Evolutionary conservation across 2,888 invertebrate genomes (phyloP), one percentile per base, ranked within the genome.

Genomic region (Cheilosia vulpina): DNA sequence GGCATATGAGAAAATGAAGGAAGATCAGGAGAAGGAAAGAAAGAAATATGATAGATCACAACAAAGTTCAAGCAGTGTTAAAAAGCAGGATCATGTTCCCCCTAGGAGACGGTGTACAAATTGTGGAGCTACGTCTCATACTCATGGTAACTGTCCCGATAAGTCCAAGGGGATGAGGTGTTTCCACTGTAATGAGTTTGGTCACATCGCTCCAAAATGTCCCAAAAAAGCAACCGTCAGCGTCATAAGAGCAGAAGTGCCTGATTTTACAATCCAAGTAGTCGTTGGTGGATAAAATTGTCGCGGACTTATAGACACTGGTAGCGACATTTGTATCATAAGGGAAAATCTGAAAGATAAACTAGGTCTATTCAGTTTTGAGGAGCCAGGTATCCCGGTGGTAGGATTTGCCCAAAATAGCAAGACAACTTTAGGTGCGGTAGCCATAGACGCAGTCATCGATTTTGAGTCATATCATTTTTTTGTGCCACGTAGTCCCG

Each of bases 121-220:
- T 6, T 66, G 66, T 41, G 58, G 58, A 5, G 41, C 34, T 21
- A 34, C 43, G 34, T 73, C 73, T 2, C 63, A 63, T 21, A 19
- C n/a, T 45, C 45, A 62, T 19, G 50, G 43, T n/a, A 53, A 53
- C 41, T 78, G 78, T 34, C 47, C 57, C 4, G 55, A 78, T 24
- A 55, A 52, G 31, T 27, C 52, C 1, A 77, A 69, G 34, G 62
- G 68, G 7, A 43, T 50, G 52, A 52, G 53, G 27, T 77, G 57
- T 63, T 78, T 71, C 11, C 58, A 27, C 24, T 69, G 77, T 47
- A 78, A 69, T 24, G 38, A 78, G 34, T 69, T 78, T 38, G 69
- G 69, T 1, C 71, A 71, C 34, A 71, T 55, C 13, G 72, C 60
- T 7, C 60, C 41, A 41, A 72, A 27, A 62, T 72, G 72, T 41